Percentiles rank a stretch among this genome's conserved stretches.
These are phyloP conservation scores for Protobothrops flavoviridis DNA, from an alignment of 2,113 vertebrate genomes.

Conservation along the genomic window DNA sequence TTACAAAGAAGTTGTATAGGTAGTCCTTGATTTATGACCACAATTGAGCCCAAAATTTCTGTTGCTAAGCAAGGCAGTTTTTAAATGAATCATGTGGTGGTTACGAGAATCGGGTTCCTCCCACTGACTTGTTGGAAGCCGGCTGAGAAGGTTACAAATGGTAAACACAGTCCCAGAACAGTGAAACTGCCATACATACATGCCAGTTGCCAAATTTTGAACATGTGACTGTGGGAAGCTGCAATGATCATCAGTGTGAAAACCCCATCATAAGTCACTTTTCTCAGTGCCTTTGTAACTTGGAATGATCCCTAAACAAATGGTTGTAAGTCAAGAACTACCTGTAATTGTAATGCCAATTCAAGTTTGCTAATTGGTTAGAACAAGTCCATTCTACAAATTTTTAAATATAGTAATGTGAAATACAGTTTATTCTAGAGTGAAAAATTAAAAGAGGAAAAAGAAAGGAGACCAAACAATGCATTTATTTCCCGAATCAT, in stretches of 20 bases:
- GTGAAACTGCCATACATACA: not conserved
- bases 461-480: not conserved
- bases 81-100: not conserved
- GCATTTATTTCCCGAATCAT: not conserved
- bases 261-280: not conserved
- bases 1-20: not conserved
- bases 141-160: not conserved
- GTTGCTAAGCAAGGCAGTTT: not conserved
- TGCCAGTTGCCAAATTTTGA: not conserved
- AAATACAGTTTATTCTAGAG: not conserved
- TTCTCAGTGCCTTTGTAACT: not conserved
- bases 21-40: not conserved
- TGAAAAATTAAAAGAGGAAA: not conserved
- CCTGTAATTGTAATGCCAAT: not conserved
- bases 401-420: not conserved
- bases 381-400: not conserved
- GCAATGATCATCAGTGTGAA: not conserved
- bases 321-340: not conserved
- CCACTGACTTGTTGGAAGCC: not conserved
- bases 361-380: not conserved
- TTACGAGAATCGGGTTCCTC: not conserved
- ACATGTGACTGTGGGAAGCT: not conserved
- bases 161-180: not conserved
- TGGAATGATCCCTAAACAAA: not conserved
- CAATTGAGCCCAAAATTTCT: not conserved